Conservation (phyloP, 2,113 vertebrate species). For the Osmerus eperlanus region DNA sequence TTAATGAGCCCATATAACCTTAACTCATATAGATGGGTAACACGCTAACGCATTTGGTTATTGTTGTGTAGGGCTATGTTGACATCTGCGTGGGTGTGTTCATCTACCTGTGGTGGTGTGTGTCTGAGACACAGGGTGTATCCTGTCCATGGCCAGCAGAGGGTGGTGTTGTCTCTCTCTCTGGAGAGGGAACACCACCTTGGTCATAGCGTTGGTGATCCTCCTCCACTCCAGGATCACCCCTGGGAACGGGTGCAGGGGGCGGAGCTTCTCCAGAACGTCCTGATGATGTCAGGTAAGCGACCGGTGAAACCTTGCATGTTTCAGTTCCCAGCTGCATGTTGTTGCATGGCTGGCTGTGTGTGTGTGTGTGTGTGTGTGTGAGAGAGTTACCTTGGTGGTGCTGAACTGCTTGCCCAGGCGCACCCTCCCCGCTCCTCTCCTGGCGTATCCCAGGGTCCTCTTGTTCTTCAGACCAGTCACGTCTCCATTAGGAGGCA, state of each 20-base stretch:
- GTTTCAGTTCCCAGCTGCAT: neutral
- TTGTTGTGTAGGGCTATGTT: neutral
- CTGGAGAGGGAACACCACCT: constrained; percentile 92
- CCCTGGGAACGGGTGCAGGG: constrained; percentile 85
- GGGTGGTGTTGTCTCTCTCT: constrained; percentile 79
- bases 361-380: neutral
- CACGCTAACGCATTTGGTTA: too few species aligned
- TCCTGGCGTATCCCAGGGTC: constrained; percentile 87
- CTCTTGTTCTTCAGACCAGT: constrained; percentile 79
- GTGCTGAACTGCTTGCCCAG: constrained; percentile 89
- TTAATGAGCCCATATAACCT: too few species aligned
- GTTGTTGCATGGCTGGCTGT: neutral
- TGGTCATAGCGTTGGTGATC: constrained; percentile 92
- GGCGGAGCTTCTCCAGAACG: constrained; percentile 86
- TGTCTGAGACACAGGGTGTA: constrained; percentile 86
- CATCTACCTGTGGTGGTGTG: constrained; percentile 91
- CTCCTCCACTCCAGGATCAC: constrained; percentile 94
- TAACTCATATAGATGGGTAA: too few species aligned
- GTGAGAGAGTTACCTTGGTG: constrained; percentile 78
- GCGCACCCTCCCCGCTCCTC: constrained; percentile 64
- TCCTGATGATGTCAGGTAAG: constrained; percentile 71
- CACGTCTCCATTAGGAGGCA: constrained; percentile 85
- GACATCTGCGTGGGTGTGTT: neutral
- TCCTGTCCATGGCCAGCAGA: constrained; percentile 86
- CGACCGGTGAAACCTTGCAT: neutral